Conservation (phyloP, 2,888 invertebrate genomes). For the Lamproptera curius region DNA sequence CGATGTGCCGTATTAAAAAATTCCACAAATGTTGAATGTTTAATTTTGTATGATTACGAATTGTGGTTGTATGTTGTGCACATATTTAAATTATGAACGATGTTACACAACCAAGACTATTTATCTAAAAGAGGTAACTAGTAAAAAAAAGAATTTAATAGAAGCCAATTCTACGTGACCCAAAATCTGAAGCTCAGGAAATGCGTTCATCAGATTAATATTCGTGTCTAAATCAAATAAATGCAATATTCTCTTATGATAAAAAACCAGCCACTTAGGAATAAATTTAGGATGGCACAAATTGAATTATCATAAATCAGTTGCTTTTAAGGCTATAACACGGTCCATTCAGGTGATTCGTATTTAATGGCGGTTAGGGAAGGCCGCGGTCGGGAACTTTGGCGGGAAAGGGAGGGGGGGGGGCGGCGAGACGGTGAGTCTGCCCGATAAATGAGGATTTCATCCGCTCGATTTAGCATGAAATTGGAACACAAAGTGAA, state of each 20-base stretch:
- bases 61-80: too few species aligned
- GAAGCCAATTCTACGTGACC: too few species aligned
- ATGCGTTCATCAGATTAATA: too few species aligned
- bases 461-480: conserved; percentile 77
- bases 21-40: neutral
- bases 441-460: conserved; percentile 74
- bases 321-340: conserved; percentile 50
- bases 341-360: conserved; percentile 59
- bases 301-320: conserved; percentile 62
- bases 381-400: conserved; percentile 35
- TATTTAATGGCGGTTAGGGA: conserved; percentile 66
- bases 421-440: conserved; percentile 66
- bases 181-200: too few species aligned
- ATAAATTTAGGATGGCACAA: conserved; percentile 43
- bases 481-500: conserved; percentile 79
- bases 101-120: too few species aligned
- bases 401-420: conserved; percentile 28
- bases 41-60: too few species aligned
- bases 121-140: too few species aligned
- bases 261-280: conserved; percentile 1
- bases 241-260: too few species aligned
- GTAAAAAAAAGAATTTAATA: too few species aligned
- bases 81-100: neutral
- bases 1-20: neutral
- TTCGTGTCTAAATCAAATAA: too few species aligned